Evolutionary conservation across 2,113 vertebrate genomes (phyloP).

Genomic region (Callaeas wilsoni): DNA sequence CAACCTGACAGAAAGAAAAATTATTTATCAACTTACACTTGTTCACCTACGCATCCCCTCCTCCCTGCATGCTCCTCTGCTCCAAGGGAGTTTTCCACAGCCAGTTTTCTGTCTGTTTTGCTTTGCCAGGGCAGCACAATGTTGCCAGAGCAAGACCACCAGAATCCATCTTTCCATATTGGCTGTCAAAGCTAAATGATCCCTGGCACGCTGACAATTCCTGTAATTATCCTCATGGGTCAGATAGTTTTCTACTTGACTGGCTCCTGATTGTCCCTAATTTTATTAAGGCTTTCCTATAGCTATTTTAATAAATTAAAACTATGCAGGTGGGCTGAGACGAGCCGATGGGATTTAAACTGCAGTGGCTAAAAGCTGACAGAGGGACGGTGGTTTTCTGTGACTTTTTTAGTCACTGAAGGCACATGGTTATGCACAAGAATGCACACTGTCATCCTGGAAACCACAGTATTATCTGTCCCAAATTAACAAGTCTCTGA

Average conservation of each 20-base stretch:
- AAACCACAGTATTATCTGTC: background rate
- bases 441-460: background rate
- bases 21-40: background rate
- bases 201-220: background rate
- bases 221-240: background rate
- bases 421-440: background rate
- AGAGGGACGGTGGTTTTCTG: background rate
- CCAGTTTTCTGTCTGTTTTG: background rate
- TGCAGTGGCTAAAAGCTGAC: background rate
- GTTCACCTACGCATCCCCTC: background rate
- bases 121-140: background rate
- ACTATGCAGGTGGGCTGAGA: background rate
- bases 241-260: background rate
- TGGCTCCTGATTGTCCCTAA: background rate
- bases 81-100: background rate
- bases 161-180: background rate
- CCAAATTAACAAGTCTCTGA: background rate
- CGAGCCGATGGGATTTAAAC: background rate
- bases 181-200: slow-evolving; percentile 2
- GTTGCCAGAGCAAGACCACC: background rate
- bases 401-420: background rate
- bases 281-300: background rate
- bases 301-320: slow-evolving; percentile 19
- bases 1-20: background rate
- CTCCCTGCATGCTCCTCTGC: background rate